Conservation (phyloP, 1,140 invertebrate species). For the Bombus haemorrhoidalis region DNA sequence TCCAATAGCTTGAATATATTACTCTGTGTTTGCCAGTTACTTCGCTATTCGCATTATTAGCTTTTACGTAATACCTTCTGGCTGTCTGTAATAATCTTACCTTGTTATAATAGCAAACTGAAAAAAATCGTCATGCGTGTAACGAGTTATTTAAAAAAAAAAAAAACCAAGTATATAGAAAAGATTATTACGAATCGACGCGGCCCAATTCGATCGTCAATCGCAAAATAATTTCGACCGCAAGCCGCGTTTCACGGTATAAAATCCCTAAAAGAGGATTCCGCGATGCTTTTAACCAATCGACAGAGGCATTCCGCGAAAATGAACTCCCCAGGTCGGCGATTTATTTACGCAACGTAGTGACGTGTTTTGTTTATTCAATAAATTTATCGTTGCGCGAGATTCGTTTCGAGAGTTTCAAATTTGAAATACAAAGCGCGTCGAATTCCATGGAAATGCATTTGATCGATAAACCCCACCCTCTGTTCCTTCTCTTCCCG, state of each 20-base stretch:
- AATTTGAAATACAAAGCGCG: constrained; percentile 43
- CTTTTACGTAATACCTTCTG: too few species aligned
- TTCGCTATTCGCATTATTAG: too few species aligned
- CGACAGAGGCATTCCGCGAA: not conserved
- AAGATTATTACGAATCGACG: not conserved
- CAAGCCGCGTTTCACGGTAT: not conserved
- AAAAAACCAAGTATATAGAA: too few species aligned
- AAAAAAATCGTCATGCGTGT: not conserved
- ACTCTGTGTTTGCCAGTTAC: too few species aligned
- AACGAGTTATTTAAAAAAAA: not conserved
- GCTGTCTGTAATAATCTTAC: too few species aligned
- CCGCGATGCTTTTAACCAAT: constrained; percentile 14
- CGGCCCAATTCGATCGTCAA: not conserved
- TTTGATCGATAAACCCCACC: constrained; percentile 16
- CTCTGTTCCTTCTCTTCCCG: not conserved
- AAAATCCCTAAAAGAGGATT: constrained; percentile 6
- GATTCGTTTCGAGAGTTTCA: constrained; percentile 23
- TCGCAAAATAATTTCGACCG: constrained; percentile 14
- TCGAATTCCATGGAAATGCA: constrained; percentile 39
- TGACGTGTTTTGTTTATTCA: constrained; percentile 49
- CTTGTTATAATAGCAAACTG: too few species aligned
- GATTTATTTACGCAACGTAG: constrained; percentile 46
- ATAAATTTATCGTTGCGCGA: constrained; percentile 45
- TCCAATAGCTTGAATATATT: too few species aligned
- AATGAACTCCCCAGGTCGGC: constrained; percentile 15